phyloP scores from a whole-genome alignment of 2,888 invertebrate genomes.

The Loripinus fragilis region DNA sequence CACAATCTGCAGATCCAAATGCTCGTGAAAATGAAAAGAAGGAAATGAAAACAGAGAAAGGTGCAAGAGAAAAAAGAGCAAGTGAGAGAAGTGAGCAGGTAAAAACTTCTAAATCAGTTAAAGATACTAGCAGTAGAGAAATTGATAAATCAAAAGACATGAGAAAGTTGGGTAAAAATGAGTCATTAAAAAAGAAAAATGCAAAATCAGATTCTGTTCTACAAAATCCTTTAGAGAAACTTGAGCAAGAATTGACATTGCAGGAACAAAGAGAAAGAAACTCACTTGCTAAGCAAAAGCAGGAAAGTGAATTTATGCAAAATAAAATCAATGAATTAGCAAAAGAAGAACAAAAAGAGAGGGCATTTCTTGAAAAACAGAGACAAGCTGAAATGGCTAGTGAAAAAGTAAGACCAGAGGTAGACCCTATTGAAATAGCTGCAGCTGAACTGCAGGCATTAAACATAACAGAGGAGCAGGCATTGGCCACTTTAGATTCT shows the following conservation, averaged over 20 bases:
- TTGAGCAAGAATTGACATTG: slow-evolving; percentile 50
- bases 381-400: background rate
- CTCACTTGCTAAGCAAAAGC: slow-evolving; percentile 8
- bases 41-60: slow-evolving; percentile 18
- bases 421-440: slow-evolving; percentile 58
- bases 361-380: slow-evolving; percentile 19
- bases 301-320: background rate
- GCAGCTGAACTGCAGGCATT: slow-evolving; percentile 58
- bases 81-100: slow-evolving; percentile 20
- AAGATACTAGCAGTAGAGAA: background rate
- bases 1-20: slow-evolving; percentile 39
- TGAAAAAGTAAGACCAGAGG: slow-evolving; percentile 31
- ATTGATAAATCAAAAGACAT: slow-evolving; percentile 1
- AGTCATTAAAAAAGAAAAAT: slow-evolving; percentile 8
- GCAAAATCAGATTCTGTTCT: slow-evolving; percentile 17
- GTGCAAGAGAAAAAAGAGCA: slow-evolving; percentile 28
- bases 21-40: slow-evolving; percentile 12
- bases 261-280: slow-evolving; percentile 43
- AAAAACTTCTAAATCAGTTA: slow-evolving; percentile 9
- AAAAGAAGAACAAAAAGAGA: slow-evolving; percentile 43
- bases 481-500: slow-evolving; percentile 68
- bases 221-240: slow-evolving; percentile 53
- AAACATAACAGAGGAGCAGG: slow-evolving; percentile 60
- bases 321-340: slow-evolving; percentile 47
- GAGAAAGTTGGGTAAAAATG: slow-evolving; percentile 5